Base-by-base conservation (phyloP, 2,888 invertebrate genomes). In the Anthoptus insignis region DNA sequence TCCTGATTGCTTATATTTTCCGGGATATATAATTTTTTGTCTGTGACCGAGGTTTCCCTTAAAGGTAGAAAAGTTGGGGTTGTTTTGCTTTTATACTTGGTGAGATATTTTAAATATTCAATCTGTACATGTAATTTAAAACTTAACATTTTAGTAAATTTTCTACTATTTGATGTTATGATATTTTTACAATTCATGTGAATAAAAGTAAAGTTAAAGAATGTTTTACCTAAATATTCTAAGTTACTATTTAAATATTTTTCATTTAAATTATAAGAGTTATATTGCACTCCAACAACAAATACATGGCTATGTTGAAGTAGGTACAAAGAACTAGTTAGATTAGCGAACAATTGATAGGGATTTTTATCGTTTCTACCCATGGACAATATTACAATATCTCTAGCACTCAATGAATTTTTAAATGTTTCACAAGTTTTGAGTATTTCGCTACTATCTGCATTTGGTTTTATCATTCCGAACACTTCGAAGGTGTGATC, bases 381-480 rank as follows among this genome's bases (percentile, higher is more conserved):
- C 42, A 42, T 42, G 16, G 42, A 42, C 42, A 42, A 7, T 42
- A 42, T 42, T 16, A 42, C 42, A 42, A 42, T 39, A 39, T 39
- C 14, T 14, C 39, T 39, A 39, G 4, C 39, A 19, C 9, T 42
- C 11, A 42, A 42, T 42, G 19, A 42, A 6, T 42, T 42, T 42
- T 42, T 42, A 42, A 42, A 42, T 42, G 42, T 42, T 42, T 42
- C 16, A 42, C 42, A 42, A 2, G 42, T 42, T 42, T 14, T 42
- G 19, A 42, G 42, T 42, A 42, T 42, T 42, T 42, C 42, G 14
- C 42, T 42, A 42, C 42, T 42, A 14, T 42, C 42, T 42, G 42
- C 42, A 42, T 42, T 14, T 42, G 42, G 42, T 42, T 42, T 42
- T 42, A 42, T 42, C 19, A 42, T 42, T 42, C 42, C 42, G 42